Evolutionary conservation across 2,888 invertebrate species (phyloP).

Genomic region (Mamestra brassicae): DNA sequence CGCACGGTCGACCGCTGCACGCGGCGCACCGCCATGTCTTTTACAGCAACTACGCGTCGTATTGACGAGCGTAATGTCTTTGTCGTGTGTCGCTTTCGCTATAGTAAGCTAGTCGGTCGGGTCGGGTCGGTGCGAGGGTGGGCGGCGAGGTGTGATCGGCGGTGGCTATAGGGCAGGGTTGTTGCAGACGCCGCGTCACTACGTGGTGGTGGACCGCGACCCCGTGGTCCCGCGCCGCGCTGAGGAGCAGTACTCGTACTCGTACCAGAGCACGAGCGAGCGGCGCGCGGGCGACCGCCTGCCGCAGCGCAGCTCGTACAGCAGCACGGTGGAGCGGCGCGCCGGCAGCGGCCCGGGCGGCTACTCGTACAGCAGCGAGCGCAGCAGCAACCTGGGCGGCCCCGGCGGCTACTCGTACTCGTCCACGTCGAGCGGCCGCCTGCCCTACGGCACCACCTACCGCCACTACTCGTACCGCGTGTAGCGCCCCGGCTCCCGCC

Average conservation of each 20-base stretch:
- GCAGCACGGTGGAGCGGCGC: conserved; percentile 93
- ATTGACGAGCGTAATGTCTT: conserved; percentile 78
- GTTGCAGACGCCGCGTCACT: conserved; percentile 96
- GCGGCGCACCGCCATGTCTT: conserved; percentile 87
- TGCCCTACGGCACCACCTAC: conserved; percentile 95
- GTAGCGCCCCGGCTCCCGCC: conserved; percentile 88
- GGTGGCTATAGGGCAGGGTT: conserved; percentile 85
- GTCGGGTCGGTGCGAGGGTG: conserved; percentile 82
- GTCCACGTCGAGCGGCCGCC: conserved; percentile 94
- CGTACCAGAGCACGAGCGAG: conserved; percentile 93
- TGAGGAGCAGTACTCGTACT: conserved; percentile 96
- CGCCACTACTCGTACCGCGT: conserved; percentile 97
- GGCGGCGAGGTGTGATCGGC: conserved; percentile 78
- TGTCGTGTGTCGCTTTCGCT: conserved; percentile 89
- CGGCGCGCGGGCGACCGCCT: conserved; percentile 85
- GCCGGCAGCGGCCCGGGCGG: conserved; percentile 94
- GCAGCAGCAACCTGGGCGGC: conserved; percentile 93
- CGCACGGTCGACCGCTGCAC: conserved; percentile 91
- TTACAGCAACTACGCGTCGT: conserved; percentile 90
- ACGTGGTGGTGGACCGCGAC: conserved; percentile 96
- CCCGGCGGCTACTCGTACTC: conserved; percentile 97
- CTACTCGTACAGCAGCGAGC: conserved; percentile 94
- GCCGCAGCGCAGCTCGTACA: conserved; percentile 93
- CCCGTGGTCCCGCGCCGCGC: conserved; percentile 92
- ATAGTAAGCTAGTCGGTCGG: conserved; percentile 76